Evolutionary conservation across 2,888 invertebrate genomes (phyloP).

Genomic region (Drosophila limbata): DNA sequence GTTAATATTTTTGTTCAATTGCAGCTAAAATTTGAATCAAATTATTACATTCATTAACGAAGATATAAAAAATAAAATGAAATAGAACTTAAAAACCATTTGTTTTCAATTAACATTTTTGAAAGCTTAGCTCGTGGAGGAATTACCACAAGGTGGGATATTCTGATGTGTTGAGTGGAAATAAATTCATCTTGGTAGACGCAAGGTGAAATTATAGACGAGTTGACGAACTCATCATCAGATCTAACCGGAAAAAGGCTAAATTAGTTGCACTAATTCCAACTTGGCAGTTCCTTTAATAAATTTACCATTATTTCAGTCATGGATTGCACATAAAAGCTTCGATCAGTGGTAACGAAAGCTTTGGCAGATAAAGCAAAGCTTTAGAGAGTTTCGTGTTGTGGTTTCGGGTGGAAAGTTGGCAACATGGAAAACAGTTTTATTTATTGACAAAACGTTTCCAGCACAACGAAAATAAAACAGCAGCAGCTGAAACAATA

Average conservation of each 20-base stretch:
- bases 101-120: neutral
- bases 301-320: too few species aligned
- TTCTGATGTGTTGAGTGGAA: too few species aligned
- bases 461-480: constrained; percentile 38
- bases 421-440: neutral
- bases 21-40: constrained; percentile 16
- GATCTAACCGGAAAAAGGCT: too few species aligned
- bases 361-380: constrained; percentile 13
- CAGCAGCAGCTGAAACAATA: neutral
- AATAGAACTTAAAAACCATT: neutral
- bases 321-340: neutral
- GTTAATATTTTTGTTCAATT: constrained; percentile 33
- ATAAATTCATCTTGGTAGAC: too few species aligned
- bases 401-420: neutral
- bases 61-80: constrained; percentile 1
- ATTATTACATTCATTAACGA: neutral
- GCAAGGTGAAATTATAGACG: too few species aligned
- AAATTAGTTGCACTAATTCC: too few species aligned
- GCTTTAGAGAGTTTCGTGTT: neutral
- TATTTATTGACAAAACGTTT: constrained; percentile 56
- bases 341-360: neutral
- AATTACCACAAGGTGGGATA: too few species aligned
- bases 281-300: too few species aligned
- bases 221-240: too few species aligned
- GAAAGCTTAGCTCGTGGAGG: neutral